Evolutionary conservation across 1,140 invertebrate species (phyloP).

Genomic region (Drosophila sulfurigaster): DNA sequence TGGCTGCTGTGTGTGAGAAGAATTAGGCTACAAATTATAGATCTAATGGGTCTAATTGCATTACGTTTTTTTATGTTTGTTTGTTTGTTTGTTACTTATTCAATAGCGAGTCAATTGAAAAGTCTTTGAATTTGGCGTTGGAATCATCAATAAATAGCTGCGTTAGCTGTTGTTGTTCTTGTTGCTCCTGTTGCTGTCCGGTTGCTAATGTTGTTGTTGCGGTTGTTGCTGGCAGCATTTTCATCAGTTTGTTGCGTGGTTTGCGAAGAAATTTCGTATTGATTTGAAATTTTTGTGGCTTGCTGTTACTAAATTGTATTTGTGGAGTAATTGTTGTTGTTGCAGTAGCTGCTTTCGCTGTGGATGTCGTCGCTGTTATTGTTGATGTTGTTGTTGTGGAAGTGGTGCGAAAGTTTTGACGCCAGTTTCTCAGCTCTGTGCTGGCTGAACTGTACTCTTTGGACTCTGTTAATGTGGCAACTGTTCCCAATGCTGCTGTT

Average conservation of each 20-base stretch:
- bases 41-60: conserved; percentile 43
- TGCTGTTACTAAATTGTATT: conserved; percentile 34
- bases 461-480: neutral
- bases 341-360: conserved; percentile 4
- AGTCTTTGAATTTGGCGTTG: conserved; percentile 84
- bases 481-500: conserved; percentile 11
- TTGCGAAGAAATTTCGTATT: conserved; percentile 83
- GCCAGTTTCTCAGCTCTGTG: conserved; percentile 59
- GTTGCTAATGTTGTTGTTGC: conserved; percentile 19
- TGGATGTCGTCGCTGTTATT: conserved; percentile 1
- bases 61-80: conserved; percentile 33
- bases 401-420: conserved; percentile 48
- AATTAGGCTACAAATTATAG: conserved; percentile 72
- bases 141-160: conserved; percentile 73
- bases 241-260: conserved; percentile 76
- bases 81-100: conserved; percentile 62
- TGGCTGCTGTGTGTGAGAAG: conserved; percentile 36
- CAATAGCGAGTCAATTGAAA: conserved; percentile 83
- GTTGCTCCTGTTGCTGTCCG: conserved; percentile 21
- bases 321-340: conserved; percentile 14
- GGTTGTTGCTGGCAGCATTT: conserved; percentile 53
- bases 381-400: neutral
- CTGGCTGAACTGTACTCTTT: conserved; percentile 10
- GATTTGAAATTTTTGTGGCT: conserved; percentile 79
- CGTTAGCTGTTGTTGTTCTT: conserved; percentile 34